Evolutionary conservation across 2,888 invertebrate genomes (phyloP), one percentile per base, ranked within the genome.

Genomic region (Plebejus melissa): DNA sequence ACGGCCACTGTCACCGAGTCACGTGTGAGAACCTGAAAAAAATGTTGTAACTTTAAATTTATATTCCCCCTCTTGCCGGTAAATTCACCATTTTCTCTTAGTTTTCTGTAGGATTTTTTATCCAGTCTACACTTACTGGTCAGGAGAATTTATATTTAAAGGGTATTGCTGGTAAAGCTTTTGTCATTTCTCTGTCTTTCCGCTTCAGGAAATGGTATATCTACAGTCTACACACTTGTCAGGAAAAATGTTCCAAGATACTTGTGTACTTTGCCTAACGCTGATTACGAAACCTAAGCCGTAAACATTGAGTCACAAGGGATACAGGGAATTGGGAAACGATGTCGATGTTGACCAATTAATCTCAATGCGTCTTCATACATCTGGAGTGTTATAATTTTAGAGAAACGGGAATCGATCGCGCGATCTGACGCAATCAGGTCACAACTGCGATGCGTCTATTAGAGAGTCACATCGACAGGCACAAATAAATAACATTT

Each of bases 1-100:
- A 98, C 98, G 0, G 97, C 97, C 0, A 99, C 98, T 0, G 98
- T 99, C 50, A 98, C 98, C 0, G 97, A 97, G 88, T 98, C 98
- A 90, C 97, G 97, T n/a, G 98, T 98, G 76, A 98, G 94, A 38
- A 97, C 96, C 97, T 97, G 85, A 71, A 77, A 76, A 74, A 70
- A 54, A 13, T 58, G 22, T 58, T 22, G 7, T 1, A 57, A 57
- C n/a, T 16, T 57, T 58, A 6, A 58, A 58, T 3, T 22, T 0
- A 22, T 13, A 16, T 54, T 54, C 4, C 4, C 50, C 13, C 2
- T 41, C 41, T 0, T 11, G 9, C 32, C 32, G 32, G 32, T 32
- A 32, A 32, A 32, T 32, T 32, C 32, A 2, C 2, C 32, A 32
- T 32, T 32, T 32, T 32, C 32, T 32, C 32, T 32, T 32, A 1